Conservation (phyloP, 1,140 invertebrate genomes). For the Ceratoteleas bidentatus region DNA sequence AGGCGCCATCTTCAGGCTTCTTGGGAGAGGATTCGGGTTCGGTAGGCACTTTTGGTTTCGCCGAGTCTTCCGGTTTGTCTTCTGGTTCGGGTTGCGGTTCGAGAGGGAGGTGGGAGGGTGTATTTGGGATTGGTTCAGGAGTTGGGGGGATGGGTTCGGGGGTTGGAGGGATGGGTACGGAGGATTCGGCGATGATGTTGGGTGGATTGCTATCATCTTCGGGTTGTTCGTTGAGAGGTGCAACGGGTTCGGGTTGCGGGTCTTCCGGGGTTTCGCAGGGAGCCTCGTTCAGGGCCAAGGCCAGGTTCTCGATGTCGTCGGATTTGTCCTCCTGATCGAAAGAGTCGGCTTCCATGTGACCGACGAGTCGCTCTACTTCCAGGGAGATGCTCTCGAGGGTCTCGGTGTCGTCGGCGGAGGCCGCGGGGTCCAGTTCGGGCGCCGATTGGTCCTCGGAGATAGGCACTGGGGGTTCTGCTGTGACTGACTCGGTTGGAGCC, state of each 20-base stretch:
- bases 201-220: no score
- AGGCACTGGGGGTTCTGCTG: neutral
- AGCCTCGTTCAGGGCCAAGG: slow-evolving; percentile 28
- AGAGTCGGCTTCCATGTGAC: slow-evolving; percentile 19
- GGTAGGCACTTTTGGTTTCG: slow-evolving; percentile 32
- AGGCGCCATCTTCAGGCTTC: slow-evolving; percentile 21
- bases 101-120: no score
- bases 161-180: slow-evolving; percentile 2
- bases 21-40: slow-evolving; percentile 14
- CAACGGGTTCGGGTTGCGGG: neutral
- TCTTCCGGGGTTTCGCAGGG: slow-evolving; percentile 11
- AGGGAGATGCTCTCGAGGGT: slow-evolving; percentile 74
- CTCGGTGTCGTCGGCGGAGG: slow-evolving; percentile 65
- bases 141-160: no score
- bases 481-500: neutral
- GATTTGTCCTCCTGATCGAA: slow-evolving; percentile 10
- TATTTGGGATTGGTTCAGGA: no score
- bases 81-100: no score
- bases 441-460: neutral
- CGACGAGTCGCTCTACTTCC: slow-evolving; percentile 73
- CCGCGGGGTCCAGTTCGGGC: neutral
- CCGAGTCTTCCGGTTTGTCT: slow-evolving; percentile 9
- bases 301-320: slow-evolving; percentile 29
- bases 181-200: neutral
- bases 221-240: neutral